Evolutionary conservation across 2,888 invertebrate species (phyloP).

Genomic region (Stegana nigrithorax): DNA sequence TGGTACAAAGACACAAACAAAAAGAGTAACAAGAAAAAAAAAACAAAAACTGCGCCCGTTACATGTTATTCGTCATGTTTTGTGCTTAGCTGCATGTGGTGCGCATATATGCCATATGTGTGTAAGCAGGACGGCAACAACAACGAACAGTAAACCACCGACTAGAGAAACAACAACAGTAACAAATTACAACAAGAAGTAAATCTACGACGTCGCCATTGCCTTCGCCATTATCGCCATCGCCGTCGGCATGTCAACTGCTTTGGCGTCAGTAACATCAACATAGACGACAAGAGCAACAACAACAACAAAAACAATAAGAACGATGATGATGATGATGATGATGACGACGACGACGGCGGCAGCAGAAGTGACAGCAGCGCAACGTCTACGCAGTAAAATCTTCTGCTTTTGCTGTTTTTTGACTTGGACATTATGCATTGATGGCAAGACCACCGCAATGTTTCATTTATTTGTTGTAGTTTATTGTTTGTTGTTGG

Average conservation of each 20-base stretch:
- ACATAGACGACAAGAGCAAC: neutral
- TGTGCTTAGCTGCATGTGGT: constrained; percentile 24
- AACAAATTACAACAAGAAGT: constrained; percentile 16
- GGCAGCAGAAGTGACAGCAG: too few relatives aligned
- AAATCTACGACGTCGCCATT: neutral
- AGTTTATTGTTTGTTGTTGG: neutral
- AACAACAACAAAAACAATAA: neutral
- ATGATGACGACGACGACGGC: too few relatives aligned
- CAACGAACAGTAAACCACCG: neutral
- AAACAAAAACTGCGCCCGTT: constrained; percentile 25
- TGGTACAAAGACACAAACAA: too few relatives aligned
- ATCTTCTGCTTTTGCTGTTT: neutral
- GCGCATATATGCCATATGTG: too few relatives aligned
- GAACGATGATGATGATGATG: too few relatives aligned
- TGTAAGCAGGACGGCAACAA: too few relatives aligned
- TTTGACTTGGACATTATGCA: neutral
- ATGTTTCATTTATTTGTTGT: constrained; percentile 16
- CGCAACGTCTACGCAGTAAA: too few relatives aligned
- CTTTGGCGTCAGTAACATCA: constrained; percentile 7
- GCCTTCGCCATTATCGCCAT: neutral
- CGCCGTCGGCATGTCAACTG: neutral
- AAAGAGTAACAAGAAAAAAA: too few relatives aligned
- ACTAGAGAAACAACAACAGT: constrained; percentile 7
- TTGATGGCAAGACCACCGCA: constrained; percentile 17
- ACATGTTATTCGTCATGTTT: constrained; percentile 51